Base-by-base conservation (phyloP, 1,140 invertebrate genomes). In the Drosophila aff. region DNA sequence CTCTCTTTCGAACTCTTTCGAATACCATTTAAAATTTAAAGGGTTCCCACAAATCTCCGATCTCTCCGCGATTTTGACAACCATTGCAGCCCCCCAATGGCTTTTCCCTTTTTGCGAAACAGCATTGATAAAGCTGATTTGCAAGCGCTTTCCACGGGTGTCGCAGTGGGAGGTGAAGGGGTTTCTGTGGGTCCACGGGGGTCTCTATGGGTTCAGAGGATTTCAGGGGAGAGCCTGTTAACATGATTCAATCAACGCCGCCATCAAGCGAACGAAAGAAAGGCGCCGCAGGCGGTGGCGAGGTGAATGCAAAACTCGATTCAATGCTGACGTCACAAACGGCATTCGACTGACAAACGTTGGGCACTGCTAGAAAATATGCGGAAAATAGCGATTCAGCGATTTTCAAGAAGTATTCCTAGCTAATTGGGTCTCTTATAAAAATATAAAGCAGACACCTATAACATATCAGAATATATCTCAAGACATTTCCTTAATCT, bases 311-410 rank as follows among this genome's bases (percentile, higher is more conserved):
- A 53, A 72, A 71, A 49, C 66, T 72, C 26, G 26, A 31, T 57
- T 60, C 50, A 23, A 33, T 44, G 55, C 64, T 90, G 81, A 90
- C 84, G 84, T 87, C 81, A 87, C 77, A 76, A 84, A 66, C 76
- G 84, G 64, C 84, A 89, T 87, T 87, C 84, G 82, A 55, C 36
- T 64, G 44, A 41, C 53, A 76, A 76, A 60, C 4, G 53, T 64
- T 66, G 49, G 23, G 5, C 50, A 69, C 68, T 9, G 33, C 4
- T 1, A 33, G 8, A 23, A 62, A 43, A 23, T 18, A 40, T 6
- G 5, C 5, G 0, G 0, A 13, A 38, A 38, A 38, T 36, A 44
- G 16, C 5, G 6, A 18, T 2, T 21, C 15, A 5, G 10, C 5
- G 21, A 13, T 1, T 46, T 15, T 2, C 13, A 21, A 7, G 2